Percentiles rank a stretch among this genome's conserved stretches.
These are phyloP conservation scores for Lampris incognitus DNA, from an alignment of 2,113 vertebrate species.

Conservation along the genomic window DNA sequence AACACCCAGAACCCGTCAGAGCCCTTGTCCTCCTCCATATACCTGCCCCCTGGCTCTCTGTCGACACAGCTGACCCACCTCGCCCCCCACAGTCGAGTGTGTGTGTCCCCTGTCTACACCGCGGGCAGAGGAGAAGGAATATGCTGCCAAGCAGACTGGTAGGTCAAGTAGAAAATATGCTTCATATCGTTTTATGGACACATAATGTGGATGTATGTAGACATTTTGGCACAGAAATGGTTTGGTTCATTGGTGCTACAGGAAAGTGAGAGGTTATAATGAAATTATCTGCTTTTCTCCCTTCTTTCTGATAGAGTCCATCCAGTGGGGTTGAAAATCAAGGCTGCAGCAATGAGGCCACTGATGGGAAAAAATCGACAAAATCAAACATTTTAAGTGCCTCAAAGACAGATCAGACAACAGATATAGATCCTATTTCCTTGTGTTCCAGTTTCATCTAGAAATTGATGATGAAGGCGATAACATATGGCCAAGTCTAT, in stretches of 20 bases:
- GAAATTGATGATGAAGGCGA: not conserved
- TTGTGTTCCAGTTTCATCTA: not conserved
- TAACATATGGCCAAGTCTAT: not conserved
- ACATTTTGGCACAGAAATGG: not conserved
- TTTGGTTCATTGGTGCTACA: constrained; percentile 3
- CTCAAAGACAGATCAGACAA: constrained; percentile 4
- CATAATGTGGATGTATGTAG: not conserved
- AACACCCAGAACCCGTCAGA: constrained; percentile 6
- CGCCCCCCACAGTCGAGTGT: constrained; percentile 74
- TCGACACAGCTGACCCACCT: constrained; percentile 73
- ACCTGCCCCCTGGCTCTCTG: constrained; percentile 64
- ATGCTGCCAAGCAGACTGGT: constrained; percentile 80
- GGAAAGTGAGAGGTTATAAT: not conserved
- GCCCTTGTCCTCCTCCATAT: constrained; percentile 24
- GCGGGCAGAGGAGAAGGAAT: constrained; percentile 71
- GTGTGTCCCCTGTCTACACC: constrained; percentile 83
- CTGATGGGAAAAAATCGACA: constrained; percentile 8
- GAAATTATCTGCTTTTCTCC: constrained; percentile 25
- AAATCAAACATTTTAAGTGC: constrained; percentile 18
- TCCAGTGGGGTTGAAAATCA: constrained; percentile 28
- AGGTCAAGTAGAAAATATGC: constrained; percentile 4
- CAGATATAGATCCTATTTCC: not conserved
- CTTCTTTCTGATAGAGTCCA: constrained; percentile 32
- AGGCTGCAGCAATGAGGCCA: constrained; percentile 29
- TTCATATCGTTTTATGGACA: not conserved